phyloP scores from a whole-genome alignment of 1,140 invertebrate species.

The Listronotus bonariensis region DNA sequence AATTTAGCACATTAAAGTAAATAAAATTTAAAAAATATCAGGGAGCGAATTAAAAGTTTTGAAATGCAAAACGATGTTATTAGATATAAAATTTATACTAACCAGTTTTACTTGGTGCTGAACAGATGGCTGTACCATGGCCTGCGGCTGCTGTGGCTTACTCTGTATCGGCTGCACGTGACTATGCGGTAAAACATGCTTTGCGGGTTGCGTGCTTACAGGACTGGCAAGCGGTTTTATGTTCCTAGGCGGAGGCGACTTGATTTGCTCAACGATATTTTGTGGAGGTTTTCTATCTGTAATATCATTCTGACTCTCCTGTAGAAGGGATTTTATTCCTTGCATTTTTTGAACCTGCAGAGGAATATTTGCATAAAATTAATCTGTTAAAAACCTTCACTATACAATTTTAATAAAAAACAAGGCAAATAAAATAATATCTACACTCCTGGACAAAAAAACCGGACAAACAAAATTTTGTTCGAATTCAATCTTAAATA shows the following conservation, averaged over 20 bases:
- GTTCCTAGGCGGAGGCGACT: constrained; percentile 25
- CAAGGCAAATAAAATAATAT: no score
- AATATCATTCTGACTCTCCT: constrained; percentile 32
- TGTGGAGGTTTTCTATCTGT: constrained; percentile 10
- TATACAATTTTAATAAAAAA: no score
- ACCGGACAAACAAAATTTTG: no score
- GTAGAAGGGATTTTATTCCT: constrained; percentile 36
- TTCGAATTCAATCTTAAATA: no score
- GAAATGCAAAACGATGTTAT: not conserved
- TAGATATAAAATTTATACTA: not conserved
- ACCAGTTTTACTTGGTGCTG: constrained; percentile 35
- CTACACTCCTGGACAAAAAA: no score
- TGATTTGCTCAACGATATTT: constrained; percentile 30
- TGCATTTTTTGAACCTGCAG: constrained; percentile 34
- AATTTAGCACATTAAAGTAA: no score
- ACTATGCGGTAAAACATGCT: constrained; percentile 43
- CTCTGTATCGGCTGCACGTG: constrained; percentile 41
- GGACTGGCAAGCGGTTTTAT: constrained; percentile 38
- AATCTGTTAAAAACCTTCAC: no score
- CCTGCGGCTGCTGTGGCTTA: constrained; percentile 38
- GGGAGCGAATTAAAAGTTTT: not conserved
- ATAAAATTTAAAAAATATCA: no score
- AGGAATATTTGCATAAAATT: no score
- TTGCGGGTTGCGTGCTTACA: constrained; percentile 22
- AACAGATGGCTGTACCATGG: constrained; percentile 43